phyloP scores from a whole-genome alignment of 1,140 invertebrate genomes.

The Atta colombica region DNA sequence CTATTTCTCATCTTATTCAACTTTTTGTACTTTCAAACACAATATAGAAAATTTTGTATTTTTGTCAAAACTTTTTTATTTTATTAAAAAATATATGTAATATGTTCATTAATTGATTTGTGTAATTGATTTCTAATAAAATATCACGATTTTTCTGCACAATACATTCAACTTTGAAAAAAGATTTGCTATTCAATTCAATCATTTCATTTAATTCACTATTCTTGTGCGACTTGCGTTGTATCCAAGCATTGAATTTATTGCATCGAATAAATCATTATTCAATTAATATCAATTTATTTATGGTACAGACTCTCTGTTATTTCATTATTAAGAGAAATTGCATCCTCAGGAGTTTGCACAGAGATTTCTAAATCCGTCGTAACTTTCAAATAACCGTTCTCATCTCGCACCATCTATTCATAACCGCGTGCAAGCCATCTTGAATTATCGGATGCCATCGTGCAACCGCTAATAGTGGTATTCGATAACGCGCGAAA shows the following conservation, averaged over 20 bases:
- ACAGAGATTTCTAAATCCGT: conserved; percentile 25
- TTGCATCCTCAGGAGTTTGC: not conserved
- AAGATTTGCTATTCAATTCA: not conserved
- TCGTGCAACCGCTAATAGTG: conserved; percentile 56
- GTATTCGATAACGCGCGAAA: conserved; percentile 64
- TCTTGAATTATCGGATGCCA: conserved; percentile 64
- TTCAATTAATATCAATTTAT: conserved; percentile 37
- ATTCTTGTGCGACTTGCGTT: not conserved
- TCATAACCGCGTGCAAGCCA: conserved; percentile 53
- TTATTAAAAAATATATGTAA: no score
- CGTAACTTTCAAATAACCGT: conserved; percentile 22
- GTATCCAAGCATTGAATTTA: not conserved
- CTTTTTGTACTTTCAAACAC: no score
- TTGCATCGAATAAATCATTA: conserved; percentile 4
- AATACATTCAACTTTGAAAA: not conserved
- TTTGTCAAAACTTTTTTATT: no score
- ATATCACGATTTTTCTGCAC: not conserved
- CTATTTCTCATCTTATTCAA: no score
- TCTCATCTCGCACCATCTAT: conserved; percentile 47
- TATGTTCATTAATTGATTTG: conserved; percentile 3
- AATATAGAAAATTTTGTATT: no score
- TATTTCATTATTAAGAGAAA: conserved; percentile 24
- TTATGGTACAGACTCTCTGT: not conserved
- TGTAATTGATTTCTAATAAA: conserved; percentile 34
- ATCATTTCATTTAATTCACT: not conserved